Evolutionary conservation across 2,113 vertebrate species (phyloP).

Genomic region (Formicarius rufipectus): DNA sequence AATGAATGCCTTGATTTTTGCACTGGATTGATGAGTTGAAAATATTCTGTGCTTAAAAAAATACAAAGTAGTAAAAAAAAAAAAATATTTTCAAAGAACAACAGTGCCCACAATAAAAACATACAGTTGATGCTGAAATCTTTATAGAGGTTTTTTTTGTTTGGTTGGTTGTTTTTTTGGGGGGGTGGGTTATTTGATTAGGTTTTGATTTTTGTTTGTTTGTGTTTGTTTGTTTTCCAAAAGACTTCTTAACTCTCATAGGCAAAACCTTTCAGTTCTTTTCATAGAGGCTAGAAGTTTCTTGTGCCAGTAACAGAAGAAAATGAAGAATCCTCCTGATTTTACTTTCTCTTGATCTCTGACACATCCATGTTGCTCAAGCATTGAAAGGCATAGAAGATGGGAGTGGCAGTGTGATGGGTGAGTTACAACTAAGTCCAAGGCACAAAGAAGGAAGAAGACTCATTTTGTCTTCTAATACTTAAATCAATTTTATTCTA

Average conservation of each 20-base stretch:
- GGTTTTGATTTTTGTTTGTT: too few relatives aligned
- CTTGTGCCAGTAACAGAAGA: not conserved
- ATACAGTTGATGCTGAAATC: not conserved
- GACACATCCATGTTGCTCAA: not conserved
- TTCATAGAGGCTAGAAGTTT: not conserved
- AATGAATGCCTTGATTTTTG: not conserved
- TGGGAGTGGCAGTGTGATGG: fast-evolving
- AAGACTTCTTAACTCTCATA: not conserved
- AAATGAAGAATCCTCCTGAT: not conserved
- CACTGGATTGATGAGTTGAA: not conserved
- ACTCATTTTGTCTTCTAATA: not conserved
- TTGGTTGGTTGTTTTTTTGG: too few relatives aligned
- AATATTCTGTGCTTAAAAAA: not conserved
- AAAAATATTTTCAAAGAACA: not conserved
- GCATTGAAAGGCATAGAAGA: not conserved
- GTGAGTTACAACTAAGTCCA: not conserved
- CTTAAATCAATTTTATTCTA: not conserved
- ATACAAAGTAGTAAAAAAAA: not conserved
- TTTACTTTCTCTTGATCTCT: not conserved
- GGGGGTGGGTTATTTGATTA: too few relatives aligned
- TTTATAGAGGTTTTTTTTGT: not conserved
- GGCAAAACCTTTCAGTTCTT: not conserved
- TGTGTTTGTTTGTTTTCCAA: not conserved
- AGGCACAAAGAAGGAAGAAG: not conserved
- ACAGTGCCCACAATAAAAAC: not conserved